Evolutionary conservation across 2,113 vertebrate species (phyloP), one percentile per base, ranked within the genome.

Genomic region (Takifugu flavidus): DNA sequence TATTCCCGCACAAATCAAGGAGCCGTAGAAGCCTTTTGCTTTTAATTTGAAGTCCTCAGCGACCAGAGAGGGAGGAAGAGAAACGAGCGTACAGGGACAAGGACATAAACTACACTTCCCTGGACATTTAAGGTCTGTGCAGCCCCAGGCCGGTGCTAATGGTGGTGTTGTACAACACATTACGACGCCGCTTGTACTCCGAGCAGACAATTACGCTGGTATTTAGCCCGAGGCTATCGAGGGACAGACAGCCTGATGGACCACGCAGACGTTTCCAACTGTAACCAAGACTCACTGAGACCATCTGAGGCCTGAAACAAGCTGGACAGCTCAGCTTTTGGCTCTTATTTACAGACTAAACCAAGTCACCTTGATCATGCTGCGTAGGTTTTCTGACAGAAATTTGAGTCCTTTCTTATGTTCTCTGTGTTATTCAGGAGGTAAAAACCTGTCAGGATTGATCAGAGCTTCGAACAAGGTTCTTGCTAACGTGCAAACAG

Each of bases 111-210:
- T 68, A 87, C 78, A 76, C 77, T 46, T 78, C 72, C 63, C 71
- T 53, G 81, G 67, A 86, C 78, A 71, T 87, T 89, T 89, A 87
- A 86, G 82, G 91, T 90, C 87, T 85, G 84, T 81, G 88, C 66
- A 85, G 92, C 96, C 94, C 87, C 89, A 78, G 94, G 95, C 94
- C 89, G 80, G 77, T 87, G 90, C 89, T 92, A 92, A 93, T 92
- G 92, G 91, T 88, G 89, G 92, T 92, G 95, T 93, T 90, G 88
- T 94, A 94, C 93, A 94, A 91, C 91, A 92, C 90, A 87, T 86
- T 91, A 93, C 85, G 70, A 83, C 80, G 85, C 82, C 54, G 77
- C 83, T 86, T 82, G 84, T 77, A 90, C 87, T 72, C 85, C 72
- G 70, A 90, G 89, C 86, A 82, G 88, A 91, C 93, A 94, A 98